Percentiles rank a stretch among this genome's conserved stretches.
Conservation (phyloP, 2,888 invertebrate genomes). For the Nemurella pictetii region DNA sequence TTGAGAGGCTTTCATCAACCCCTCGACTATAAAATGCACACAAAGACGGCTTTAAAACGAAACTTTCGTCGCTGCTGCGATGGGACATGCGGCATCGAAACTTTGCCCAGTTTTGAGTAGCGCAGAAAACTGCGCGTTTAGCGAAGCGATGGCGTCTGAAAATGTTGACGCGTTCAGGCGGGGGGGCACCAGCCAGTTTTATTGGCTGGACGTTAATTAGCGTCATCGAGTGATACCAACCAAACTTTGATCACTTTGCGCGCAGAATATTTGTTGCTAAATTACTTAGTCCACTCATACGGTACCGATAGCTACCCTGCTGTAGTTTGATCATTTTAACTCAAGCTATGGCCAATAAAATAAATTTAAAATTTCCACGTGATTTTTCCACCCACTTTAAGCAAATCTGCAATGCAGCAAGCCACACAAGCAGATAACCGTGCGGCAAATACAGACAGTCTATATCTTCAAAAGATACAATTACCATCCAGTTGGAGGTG, state of each 20-base stretch:
- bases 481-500: too few relatives aligned
- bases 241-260: not conserved
- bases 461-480: too few relatives aligned
- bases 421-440: too few relatives aligned
- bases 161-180: not conserved
- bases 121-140: not conserved
- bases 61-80: not conserved
- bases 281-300: too few relatives aligned
- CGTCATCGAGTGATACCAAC: not conserved
- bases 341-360: too few relatives aligned
- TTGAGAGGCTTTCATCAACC: slow-evolving; percentile 10
- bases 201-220: not conserved
- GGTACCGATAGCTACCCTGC: too few relatives aligned
- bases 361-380: too few relatives aligned
- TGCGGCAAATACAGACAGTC: too few relatives aligned
- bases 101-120: not conserved
- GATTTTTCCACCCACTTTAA: too few relatives aligned
- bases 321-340: too few relatives aligned
- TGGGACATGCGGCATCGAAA: not conserved
- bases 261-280: not conserved
- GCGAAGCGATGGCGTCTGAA: not conserved
- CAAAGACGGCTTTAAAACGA: not conserved
- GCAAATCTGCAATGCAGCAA: too few relatives aligned
- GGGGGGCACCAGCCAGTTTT: not conserved
- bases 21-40: slow-evolving; percentile 21